Evolutionary conservation across 2,888 invertebrate species (phyloP).

Genomic region (Cantharis rufa): DNA sequence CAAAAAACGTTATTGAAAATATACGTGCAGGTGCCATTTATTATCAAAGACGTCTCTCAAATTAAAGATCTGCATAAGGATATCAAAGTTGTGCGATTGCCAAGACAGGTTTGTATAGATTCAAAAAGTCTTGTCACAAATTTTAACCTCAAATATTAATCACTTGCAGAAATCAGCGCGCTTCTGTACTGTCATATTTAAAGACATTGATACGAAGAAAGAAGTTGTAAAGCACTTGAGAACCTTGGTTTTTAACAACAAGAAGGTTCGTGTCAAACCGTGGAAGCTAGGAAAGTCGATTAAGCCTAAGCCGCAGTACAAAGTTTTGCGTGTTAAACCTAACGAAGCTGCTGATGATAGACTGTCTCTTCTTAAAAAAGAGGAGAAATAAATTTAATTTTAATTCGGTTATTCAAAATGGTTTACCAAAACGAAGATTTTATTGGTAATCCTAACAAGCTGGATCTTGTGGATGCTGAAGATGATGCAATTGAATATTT

Average conservation of each 20-base stretch:
- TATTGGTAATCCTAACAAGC: constrained; percentile 24
- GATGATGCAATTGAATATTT: constrained; percentile 22
- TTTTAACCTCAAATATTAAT: not conserved
- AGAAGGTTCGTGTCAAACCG: constrained; percentile 34
- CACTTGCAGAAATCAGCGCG: constrained; percentile 41
- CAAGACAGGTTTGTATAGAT: constrained; percentile 44
- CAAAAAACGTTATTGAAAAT: constrained; percentile 33
- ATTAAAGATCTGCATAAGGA: constrained; percentile 46
- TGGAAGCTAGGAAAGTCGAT: not conserved
- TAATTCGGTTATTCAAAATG: constrained; percentile 6
- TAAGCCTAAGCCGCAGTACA: not conserved
- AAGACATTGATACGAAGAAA: constrained; percentile 31
- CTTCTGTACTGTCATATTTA: constrained; percentile 44
- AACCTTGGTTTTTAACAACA: constrained; percentile 39
- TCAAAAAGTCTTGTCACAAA: not conserved
- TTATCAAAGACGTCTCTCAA: constrained; percentile 44
- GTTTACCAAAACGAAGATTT: constrained; percentile 17
- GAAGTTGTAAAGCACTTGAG: constrained; percentile 36
- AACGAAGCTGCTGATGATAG: not conserved
- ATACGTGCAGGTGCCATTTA: constrained; percentile 46
- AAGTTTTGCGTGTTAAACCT: not conserved
- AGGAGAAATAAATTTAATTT: not conserved
- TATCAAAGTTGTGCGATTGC: constrained; percentile 43
- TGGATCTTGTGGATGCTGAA: constrained; percentile 25
- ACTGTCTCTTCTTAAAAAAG: not conserved